A percentile compares a stretch with the other conserved stretches of the same genome.
Evolutionary conservation across 53 echinoderm and acorn worm genomes (phyloP).

Genomic region (Holothuria leucospilota): DNA sequence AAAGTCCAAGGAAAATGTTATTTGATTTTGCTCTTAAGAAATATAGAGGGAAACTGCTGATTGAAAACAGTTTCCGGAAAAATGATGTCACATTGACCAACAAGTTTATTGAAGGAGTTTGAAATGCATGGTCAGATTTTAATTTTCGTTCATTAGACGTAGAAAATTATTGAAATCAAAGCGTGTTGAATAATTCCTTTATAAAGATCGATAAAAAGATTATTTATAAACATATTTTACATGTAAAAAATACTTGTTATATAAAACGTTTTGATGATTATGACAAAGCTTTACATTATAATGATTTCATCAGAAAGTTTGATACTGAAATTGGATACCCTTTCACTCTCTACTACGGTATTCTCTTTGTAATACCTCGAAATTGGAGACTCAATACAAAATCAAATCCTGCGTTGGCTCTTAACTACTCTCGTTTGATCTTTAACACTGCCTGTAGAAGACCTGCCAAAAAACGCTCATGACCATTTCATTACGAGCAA

Average conservation of each 20-base stretch:
- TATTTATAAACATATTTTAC: not conserved
- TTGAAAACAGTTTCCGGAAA: not conserved
- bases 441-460: too few species aligned
- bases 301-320: too few species aligned
- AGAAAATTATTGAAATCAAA: too few species aligned
- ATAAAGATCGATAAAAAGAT: constrained; percentile 1
- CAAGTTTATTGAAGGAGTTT: not conserved
- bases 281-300: not conserved
- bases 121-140: constrained; percentile 11
- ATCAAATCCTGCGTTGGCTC: too few species aligned
- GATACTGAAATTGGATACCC: too few species aligned
- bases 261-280: not conserved
- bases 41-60: not conserved
- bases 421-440: too few species aligned
- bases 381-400: too few species aligned
- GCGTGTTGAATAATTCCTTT: not conserved
- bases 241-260: not conserved
- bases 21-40: not conserved
- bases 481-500: too few species aligned
- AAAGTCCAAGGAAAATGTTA: not conserved
- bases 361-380: too few species aligned
- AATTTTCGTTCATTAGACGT: not conserved
- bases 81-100: not conserved
- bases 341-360: too few species aligned
- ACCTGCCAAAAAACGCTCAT: too few species aligned